Percentiles rank a stretch among this genome's conserved stretches.
These are phyloP conservation scores for Palythoa grandis DNA, from an alignment of 92 coral and sea anemone species.

Conservation along the genomic window DNA sequence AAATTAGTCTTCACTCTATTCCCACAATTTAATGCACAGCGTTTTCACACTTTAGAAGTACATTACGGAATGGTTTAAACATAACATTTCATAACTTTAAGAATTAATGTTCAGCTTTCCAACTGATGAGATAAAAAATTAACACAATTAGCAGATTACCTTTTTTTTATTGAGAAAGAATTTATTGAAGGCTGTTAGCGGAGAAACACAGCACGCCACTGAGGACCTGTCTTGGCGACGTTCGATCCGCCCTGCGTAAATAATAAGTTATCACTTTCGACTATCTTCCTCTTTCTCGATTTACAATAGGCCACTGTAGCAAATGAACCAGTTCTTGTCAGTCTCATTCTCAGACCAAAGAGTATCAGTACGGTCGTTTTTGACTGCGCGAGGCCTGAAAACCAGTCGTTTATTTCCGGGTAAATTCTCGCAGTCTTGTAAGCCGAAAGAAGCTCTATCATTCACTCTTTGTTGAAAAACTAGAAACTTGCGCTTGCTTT, in stretches of 20 bases:
- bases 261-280: slow-evolving; percentile 37
- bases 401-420: background rate
- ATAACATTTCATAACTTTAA: background rate
- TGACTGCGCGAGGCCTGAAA: background rate
- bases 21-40: background rate
- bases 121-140: background rate
- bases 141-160: slow-evolving; percentile 31
- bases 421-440: background rate
- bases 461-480: no score
- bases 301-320: slow-evolving; percentile 32
- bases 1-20: background rate
- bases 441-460: background rate
- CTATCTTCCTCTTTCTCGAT: background rate
- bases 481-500: no score
- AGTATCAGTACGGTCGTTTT: background rate
- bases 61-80: background rate
- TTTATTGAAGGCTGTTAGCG: slow-evolving; percentile 32
- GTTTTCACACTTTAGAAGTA: background rate
- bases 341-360: background rate
- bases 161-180: slow-evolving; percentile 42
- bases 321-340: slow-evolving; percentile 1
- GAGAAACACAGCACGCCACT: slow-evolving; percentile 77
- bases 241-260: slow-evolving; percentile 74
- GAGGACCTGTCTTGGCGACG: slow-evolving; percentile 71
- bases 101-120: background rate